These are phyloP conservation scores for Hyphantria cunea DNA, from an alignment of 1,140 invertebrate species.

Conservation along the genomic window DNA sequence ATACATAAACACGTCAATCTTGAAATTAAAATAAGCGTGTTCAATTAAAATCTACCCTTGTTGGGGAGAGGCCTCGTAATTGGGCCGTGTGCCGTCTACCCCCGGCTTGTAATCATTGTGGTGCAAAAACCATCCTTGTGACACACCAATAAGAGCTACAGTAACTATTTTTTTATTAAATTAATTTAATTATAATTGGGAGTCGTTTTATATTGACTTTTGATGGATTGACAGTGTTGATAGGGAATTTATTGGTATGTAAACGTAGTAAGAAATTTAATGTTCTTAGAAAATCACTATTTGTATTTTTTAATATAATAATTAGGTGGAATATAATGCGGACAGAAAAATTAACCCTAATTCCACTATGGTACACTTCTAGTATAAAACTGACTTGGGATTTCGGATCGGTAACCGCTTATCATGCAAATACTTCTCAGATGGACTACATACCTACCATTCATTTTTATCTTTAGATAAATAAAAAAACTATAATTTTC, in stretches of 20 bases:
- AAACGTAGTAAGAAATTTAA: not conserved
- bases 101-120: not conserved
- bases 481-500: too few species aligned
- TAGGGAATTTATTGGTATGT: conserved; percentile 5
- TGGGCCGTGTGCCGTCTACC: conserved; percentile 39
- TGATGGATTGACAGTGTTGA: conserved; percentile 21
- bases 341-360: too few species aligned
- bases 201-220: conserved; percentile 49
- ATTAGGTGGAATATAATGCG: too few species aligned
- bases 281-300: not conserved
- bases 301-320: not conserved
- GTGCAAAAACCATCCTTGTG: conserved; percentile 12
- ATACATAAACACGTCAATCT: conserved; percentile 50
- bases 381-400: too few species aligned
- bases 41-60: conserved; percentile 62
- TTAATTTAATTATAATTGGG: conserved; percentile 35
- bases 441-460: too few species aligned
- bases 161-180: conserved; percentile 10
- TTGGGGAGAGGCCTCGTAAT: conserved; percentile 45
- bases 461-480: too few species aligned
- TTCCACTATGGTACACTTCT: too few species aligned
- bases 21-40: conserved; percentile 67
- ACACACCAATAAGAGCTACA: conserved; percentile 8
- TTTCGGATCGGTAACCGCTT: too few species aligned
- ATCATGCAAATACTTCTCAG: too few species aligned